These are phyloP conservation scores for Xenopus petersii DNA, from an alignment of 2,797 vertebrate species.

Conservation along the genomic window DNA sequence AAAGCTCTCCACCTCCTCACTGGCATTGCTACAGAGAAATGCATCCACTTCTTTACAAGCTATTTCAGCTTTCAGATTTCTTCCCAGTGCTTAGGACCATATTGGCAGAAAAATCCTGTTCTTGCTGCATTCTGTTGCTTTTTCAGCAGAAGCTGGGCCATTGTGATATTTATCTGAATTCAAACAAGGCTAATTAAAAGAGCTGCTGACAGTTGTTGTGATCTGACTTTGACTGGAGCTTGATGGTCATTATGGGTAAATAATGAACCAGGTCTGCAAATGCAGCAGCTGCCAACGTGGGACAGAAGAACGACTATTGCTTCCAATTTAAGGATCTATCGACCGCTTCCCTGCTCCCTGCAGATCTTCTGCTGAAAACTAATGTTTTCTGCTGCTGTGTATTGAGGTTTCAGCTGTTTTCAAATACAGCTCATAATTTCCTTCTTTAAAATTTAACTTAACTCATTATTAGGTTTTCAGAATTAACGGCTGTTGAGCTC, in stretches of 20 bases:
- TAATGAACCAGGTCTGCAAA: slow-evolving; percentile 85
- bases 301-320: slow-evolving; percentile 73
- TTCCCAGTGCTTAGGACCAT: slow-evolving; percentile 46
- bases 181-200: slow-evolving; percentile 85
- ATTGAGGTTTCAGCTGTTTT: slow-evolving; percentile 83
- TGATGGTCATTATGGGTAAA: slow-evolving; percentile 93
- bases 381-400: slow-evolving; percentile 71
- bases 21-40: not conserved
- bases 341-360: slow-evolving; percentile 72
- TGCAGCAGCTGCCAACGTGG: slow-evolving; percentile 83
- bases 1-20: no score
- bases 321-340: slow-evolving; percentile 80
- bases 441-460: slow-evolving; percentile 91
- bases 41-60: not conserved
- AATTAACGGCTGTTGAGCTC: slow-evolving; percentile 73
- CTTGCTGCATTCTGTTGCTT: slow-evolving; percentile 65
- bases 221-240: slow-evolving; percentile 84
- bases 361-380: slow-evolving; percentile 74
- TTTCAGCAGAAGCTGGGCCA: slow-evolving; percentile 71
- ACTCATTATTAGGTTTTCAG: slow-evolving; percentile 87
- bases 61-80: slow-evolving; percentile 38
- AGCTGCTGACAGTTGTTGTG: slow-evolving; percentile 84
- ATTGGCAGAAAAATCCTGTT: slow-evolving; percentile 53
- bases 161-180: slow-evolving; percentile 85
- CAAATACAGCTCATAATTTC: slow-evolving; percentile 71